phyloP scores from a whole-genome alignment of 2,113 vertebrate genomes.

The Thunnus maccoyii region DNA sequence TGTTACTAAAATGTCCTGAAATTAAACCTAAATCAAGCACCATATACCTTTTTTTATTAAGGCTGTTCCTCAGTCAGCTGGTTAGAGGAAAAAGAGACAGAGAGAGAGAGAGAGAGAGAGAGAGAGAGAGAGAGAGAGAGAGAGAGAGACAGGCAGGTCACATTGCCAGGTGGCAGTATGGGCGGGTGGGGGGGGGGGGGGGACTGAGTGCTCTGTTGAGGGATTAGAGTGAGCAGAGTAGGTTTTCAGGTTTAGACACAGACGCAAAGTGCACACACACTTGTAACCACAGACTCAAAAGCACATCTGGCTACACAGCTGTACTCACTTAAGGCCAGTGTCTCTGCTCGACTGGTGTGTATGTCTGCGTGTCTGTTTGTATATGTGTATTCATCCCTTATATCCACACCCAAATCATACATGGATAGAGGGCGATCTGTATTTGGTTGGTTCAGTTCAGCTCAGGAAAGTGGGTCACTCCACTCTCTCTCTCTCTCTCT shows the following conservation, averaged over 20 bases:
- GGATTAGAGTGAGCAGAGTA: conserved; percentile 43
- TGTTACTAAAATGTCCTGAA: conserved; percentile 21
- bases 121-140: conserved; percentile 1
- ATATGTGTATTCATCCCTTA: conserved; percentile 53
- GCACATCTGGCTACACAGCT: conserved; percentile 78
- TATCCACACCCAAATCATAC: conserved; percentile 54
- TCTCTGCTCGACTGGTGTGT: conserved; percentile 51
- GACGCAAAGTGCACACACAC: conserved; percentile 33
- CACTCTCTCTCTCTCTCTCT: too few relatives aligned
- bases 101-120: background rate
- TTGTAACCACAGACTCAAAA: conserved; percentile 65
- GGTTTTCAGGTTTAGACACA: conserved; percentile 58
- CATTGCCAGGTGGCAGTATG: conserved; percentile 9
- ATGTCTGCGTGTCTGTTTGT: conserved; percentile 40
- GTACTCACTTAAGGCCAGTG: conserved; percentile 60
- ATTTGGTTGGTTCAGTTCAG: conserved; percentile 69
- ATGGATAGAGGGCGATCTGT: conserved; percentile 65
- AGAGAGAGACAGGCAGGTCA: conserved; percentile 9
- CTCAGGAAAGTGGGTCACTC: conserved; percentile 73
- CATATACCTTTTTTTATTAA: background rate
- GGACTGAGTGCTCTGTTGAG: conserved; percentile 21
- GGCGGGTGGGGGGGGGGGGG: background rate
- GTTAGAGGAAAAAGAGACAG: too few relatives aligned
- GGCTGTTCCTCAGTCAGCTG: conserved; percentile 5
- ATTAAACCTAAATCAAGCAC: conserved; percentile 6